Conservation (phyloP, 1,140 invertebrate genomes). For the Uloborus diversus region DNA sequence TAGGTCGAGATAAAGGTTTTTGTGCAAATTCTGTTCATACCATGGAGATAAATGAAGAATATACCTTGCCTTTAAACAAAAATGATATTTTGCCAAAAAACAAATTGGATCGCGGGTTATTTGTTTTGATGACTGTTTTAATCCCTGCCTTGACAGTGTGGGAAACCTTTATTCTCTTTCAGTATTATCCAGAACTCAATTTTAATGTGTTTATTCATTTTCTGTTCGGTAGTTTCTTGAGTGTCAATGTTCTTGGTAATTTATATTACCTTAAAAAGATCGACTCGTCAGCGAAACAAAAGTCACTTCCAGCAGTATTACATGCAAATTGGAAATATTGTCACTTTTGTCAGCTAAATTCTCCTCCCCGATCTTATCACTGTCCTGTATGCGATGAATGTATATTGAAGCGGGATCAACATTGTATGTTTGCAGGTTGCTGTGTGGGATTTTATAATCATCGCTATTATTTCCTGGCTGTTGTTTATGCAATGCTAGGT, state of each 20-base stretch:
- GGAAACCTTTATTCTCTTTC: slow-evolving; percentile 33
- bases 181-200: slow-evolving; percentile 5
- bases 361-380: slow-evolving; percentile 59
- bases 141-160: slow-evolving; percentile 34
- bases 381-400: slow-evolving; percentile 59
- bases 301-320: slow-evolving; percentile 58
- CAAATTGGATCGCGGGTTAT: slow-evolving; percentile 45
- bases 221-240: slow-evolving; percentile 68
- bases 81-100: slow-evolving; percentile 43
- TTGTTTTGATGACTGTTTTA: slow-evolving; percentile 50
- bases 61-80: slow-evolving; percentile 29
- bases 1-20: too few relatives aligned
- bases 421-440: slow-evolving; percentile 59
- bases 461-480: slow-evolving; percentile 56
- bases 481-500: slow-evolving; percentile 58
- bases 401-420: slow-evolving; percentile 59
- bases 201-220: too few relatives aligned
- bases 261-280: slow-evolving; percentile 76
- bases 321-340: slow-evolving; percentile 58
- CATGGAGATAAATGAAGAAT: too few relatives aligned
- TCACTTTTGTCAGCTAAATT: slow-evolving; percentile 58
- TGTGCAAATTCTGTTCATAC: too few relatives aligned
- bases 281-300: slow-evolving; percentile 74
- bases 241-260: slow-evolving; percentile 78
- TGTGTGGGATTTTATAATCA: slow-evolving; percentile 59